phyloP scores from a whole-genome alignment of 1,140 invertebrate genomes.

The Pogonomyrmex californicus region DNA sequence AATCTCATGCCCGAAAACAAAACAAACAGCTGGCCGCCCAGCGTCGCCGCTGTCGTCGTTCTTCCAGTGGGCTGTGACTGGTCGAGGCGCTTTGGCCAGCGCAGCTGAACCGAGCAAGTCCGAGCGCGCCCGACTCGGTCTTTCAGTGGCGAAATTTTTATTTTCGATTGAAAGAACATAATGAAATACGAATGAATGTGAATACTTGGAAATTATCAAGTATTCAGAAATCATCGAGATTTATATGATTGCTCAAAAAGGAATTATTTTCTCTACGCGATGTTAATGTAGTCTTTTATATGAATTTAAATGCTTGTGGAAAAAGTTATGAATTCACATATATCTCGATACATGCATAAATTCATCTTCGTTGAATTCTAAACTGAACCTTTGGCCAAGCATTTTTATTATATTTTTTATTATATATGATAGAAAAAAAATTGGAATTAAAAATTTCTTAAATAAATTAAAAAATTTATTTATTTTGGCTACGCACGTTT shows the following conservation, averaged over 20 bases:
- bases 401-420: neutral
- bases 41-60: slow-evolving; percentile 59
- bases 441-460: neutral
- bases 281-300: no score
- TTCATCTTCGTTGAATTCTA: neutral
- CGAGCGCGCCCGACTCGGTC: neutral
- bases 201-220: neutral
- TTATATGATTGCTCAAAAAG: no score
- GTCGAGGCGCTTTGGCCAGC: neutral
- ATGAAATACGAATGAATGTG: neutral
- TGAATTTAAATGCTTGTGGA: no score
- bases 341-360: no score
- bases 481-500: neutral
- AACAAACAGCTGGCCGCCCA: slow-evolving; percentile 84
- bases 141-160: neutral
- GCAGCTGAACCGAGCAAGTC: slow-evolving; percentile 5
- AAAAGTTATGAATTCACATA: no score
- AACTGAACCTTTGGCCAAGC: neutral
- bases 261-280: no score
- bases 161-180: neutral
- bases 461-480: neutral
- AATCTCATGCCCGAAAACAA: slow-evolving; percentile 86
- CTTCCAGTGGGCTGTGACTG: slow-evolving; percentile 24
- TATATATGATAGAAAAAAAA: neutral
- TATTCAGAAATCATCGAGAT: neutral